phyloP scores from a whole-genome alignment of 2,888 invertebrate species.

The Agrypnus murinus region DNA sequence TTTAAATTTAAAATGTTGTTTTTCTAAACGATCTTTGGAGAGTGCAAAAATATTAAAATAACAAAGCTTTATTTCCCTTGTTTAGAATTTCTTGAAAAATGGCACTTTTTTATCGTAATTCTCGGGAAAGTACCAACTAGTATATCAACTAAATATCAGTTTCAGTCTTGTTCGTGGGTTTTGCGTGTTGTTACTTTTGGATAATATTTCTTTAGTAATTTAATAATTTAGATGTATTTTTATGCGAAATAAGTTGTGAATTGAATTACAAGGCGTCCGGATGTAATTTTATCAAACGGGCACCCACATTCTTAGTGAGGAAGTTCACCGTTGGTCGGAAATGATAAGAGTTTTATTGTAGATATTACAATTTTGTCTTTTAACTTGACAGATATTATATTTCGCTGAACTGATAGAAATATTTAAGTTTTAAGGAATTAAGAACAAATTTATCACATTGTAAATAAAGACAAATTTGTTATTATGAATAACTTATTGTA shows the following conservation, averaged over 20 bases:
- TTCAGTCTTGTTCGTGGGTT: too few species aligned
- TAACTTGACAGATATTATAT: conserved; percentile 32
- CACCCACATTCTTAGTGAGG: conserved; percentile 62
- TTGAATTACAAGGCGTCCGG: conserved; percentile 54
- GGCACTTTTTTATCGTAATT: too few species aligned
- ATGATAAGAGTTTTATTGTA: conserved; percentile 60
- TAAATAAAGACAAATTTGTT: conserved; percentile 30
- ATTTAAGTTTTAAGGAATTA: conserved; percentile 17
- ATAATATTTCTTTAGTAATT: neutral
- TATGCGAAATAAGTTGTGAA: conserved; percentile 34
- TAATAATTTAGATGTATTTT: neutral
- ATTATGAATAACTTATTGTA: conserved; percentile 53
- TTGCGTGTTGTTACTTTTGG: too few species aligned
- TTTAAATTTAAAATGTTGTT: too few species aligned
- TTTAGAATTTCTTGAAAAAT: too few species aligned
- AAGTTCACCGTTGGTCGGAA: conserved; percentile 65
- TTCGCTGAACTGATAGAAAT: conserved; percentile 12
- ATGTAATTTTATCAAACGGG: conserved; percentile 58
- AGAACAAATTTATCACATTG: conserved; percentile 13
- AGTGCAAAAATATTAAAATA: too few species aligned
- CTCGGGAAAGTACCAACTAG: too few species aligned
- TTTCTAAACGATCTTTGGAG: too few species aligned
- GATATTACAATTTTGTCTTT: conserved; percentile 52
- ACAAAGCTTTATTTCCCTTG: too few species aligned
- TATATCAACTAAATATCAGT: too few species aligned